Percentiles rank a stretch among this genome's conserved stretches.
Evolutionary conservation across 2,797 vertebrate genomes (phyloP).

Genomic region (Acestrorhynchus altus): DNA sequence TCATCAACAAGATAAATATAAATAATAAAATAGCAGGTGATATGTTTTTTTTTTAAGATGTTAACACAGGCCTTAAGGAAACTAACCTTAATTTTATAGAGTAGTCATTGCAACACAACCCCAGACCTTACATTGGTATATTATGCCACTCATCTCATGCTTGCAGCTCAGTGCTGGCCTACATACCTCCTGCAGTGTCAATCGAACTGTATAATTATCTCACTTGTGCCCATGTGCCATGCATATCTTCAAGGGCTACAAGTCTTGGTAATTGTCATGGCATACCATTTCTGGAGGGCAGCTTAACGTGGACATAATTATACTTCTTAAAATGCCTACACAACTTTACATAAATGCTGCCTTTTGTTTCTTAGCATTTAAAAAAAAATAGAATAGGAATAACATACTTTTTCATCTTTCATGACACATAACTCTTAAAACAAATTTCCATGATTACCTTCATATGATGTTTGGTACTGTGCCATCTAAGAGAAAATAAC

Average conservation of each 20-base stretch:
- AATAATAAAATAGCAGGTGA: neutral
- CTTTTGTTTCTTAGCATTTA: slow-evolving; percentile 11
- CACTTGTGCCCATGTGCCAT: slow-evolving; percentile 42
- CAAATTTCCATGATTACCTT: neutral
- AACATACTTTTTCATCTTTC: neutral
- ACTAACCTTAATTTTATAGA: neutral
- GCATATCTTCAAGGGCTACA: slow-evolving; percentile 46
- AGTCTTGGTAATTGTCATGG: slow-evolving; percentile 28
- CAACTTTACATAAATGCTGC: neutral
- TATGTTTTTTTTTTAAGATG: neutral
- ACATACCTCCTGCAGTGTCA: slow-evolving; percentile 55
- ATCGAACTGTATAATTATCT: slow-evolving; percentile 58
- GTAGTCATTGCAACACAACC: slow-evolving; percentile 2
- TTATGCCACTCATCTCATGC: slow-evolving; percentile 19
- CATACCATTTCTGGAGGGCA: slow-evolving; percentile 23
- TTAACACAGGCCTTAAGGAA: slow-evolving; percentile 1
- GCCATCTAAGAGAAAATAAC: slow-evolving; percentile 28
- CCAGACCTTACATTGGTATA: slow-evolving; percentile 11
- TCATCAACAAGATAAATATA: neutral
- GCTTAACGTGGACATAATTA: slow-evolving; percentile 37
- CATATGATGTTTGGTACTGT: slow-evolving; percentile 22
- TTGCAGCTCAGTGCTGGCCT: slow-evolving; percentile 47
- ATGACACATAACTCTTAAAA: slow-evolving; percentile 15
- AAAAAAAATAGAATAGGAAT: neutral
- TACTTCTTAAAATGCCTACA: slow-evolving; percentile 14